Base-by-base conservation (phyloP, 2,888 invertebrate species). In the Diplolepis rosae region DNA sequence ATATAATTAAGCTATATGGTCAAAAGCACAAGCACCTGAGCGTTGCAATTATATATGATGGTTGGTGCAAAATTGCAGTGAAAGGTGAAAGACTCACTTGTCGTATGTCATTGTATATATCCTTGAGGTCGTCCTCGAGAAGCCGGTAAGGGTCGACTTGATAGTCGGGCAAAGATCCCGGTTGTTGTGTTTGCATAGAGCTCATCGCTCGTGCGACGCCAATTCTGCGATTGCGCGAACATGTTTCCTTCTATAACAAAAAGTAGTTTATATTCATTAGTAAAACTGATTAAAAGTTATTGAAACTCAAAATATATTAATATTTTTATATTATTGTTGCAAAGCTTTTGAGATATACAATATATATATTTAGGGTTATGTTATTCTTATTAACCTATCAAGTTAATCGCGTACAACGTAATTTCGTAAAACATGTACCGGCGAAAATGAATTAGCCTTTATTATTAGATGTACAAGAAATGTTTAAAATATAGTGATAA, bases 111-210 rank as follows among this genome's bases (percentile, higher is more conserved):
- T 93, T 93, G 88, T 96, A 96, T 83, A 97, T 93, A 82, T 94
- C 94, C 87, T 94, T 94, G 76, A 98, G 92, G 88, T 98, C 97
- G 83, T 95, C 94, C 83, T 96, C 95, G 76, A 96, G 91, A 77
- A 97, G 91, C 82, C 93, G 93, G 89, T 96, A 97, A 74, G 97
- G 97, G 90, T 96, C 96, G 80, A 95, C 71, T 90, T 94, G 94
- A 86, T 94, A 93, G 87, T 95, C 95, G 70, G 94, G 93, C 82
- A 95, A 91, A 22, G 95, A 94, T 82, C 95, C 95, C 15, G 95
- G 95, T 88, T 95, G 94, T 77, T 93, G 93, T 81, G 95, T 95
- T 88, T 94, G 93, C 89, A 94, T 94, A 54, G 94, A 93, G 84
- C 93, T 93, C 90, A 91, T 93, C 79, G 91, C 91, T 82, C 92